A percentile compares a stretch with the other conserved stretches of the same genome.
Conservation (phyloP, 2,797 vertebrate genomes). For the Enteromius unitaeniatus region DNA sequence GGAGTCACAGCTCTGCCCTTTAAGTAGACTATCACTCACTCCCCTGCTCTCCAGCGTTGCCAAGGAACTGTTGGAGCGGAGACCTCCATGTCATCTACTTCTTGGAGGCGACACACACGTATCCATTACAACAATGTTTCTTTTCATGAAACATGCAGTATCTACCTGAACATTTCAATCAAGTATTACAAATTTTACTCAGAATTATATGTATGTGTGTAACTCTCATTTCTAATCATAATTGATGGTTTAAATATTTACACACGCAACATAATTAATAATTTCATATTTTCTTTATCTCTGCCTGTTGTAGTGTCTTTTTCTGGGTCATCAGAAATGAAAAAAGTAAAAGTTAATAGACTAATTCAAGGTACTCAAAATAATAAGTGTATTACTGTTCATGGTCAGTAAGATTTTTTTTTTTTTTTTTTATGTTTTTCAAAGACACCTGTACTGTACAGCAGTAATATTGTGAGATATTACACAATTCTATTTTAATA, state of each 20-base stretch:
- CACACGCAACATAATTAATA: too few relatives aligned
- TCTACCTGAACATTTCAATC: not conserved
- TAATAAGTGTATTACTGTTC: not conserved
- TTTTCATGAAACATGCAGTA: slow-evolving; percentile 4
- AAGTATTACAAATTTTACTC: too few relatives aligned
- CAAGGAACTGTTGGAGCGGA: slow-evolving; percentile 56
- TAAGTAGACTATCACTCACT: slow-evolving; percentile 51
- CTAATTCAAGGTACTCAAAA: too few relatives aligned
- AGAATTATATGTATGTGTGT: too few relatives aligned
- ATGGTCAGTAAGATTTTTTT: not conserved
- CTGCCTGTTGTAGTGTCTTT: too few relatives aligned
- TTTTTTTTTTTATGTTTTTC: not conserved
- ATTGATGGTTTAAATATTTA: too few relatives aligned
- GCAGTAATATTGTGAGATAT: not conserved
- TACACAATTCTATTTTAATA: not conserved
- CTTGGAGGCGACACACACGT: not conserved
- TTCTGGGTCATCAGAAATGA: not conserved
- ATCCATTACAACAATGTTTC: not conserved
- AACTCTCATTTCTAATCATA: too few relatives aligned
- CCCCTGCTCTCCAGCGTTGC: slow-evolving; percentile 54
- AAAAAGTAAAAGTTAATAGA: too few relatives aligned
- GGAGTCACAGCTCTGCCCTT: slow-evolving; percentile 31
- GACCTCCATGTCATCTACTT: slow-evolving; percentile 22
- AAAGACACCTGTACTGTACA: not conserved
- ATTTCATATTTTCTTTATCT: not conserved